Percentiles rank a stretch among this genome's conserved stretches.
These are phyloP conservation scores for Odontomyia ornata DNA, from an alignment of 2,888 invertebrate genomes.

Conservation along the genomic window DNA sequence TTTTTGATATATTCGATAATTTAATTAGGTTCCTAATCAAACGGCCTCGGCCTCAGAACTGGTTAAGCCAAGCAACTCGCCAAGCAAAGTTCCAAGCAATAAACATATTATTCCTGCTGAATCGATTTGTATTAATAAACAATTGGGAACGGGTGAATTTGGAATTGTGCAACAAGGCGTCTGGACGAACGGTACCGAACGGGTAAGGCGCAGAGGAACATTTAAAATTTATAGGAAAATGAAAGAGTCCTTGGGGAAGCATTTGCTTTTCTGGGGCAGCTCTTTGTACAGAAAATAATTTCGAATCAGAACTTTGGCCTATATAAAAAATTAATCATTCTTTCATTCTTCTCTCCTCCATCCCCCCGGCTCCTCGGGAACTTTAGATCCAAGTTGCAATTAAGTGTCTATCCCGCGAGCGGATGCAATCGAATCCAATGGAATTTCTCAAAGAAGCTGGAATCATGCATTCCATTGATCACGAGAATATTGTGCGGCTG, in stretches of 20 bases:
- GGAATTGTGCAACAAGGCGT: constrained; percentile 98
- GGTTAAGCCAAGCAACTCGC: constrained; percentile 67
- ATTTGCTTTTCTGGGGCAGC: background rate
- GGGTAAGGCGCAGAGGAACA: constrained; percentile 70
- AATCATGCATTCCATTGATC: constrained; percentile 97
- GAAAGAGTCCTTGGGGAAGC: background rate
- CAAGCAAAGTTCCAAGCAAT: constrained; percentile 66
- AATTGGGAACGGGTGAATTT: constrained; percentile 96
- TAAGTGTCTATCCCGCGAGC: constrained; percentile 92
- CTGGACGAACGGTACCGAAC: constrained; percentile 93
- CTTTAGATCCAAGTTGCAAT: constrained; percentile 91
- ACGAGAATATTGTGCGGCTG: constrained; percentile 95
- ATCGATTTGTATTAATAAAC: constrained; percentile 91
- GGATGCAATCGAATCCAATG: constrained; percentile 95
- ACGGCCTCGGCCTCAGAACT: constrained; percentile 79
- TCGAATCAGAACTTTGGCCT: background rate
- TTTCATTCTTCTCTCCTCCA: no score
- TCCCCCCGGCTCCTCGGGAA: background rate
- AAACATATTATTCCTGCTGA: constrained; percentile 92
- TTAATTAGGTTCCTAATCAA: constrained; percentile 48
- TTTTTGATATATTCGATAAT: background rate
- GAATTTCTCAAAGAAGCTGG: constrained; percentile 98
- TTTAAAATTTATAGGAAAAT: background rate
- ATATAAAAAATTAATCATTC: no score
- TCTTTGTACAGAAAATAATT: background rate